These are phyloP conservation scores for Dilophus febrilis DNA, from an alignment of 2,888 invertebrate species.

Conservation along the genomic window DNA sequence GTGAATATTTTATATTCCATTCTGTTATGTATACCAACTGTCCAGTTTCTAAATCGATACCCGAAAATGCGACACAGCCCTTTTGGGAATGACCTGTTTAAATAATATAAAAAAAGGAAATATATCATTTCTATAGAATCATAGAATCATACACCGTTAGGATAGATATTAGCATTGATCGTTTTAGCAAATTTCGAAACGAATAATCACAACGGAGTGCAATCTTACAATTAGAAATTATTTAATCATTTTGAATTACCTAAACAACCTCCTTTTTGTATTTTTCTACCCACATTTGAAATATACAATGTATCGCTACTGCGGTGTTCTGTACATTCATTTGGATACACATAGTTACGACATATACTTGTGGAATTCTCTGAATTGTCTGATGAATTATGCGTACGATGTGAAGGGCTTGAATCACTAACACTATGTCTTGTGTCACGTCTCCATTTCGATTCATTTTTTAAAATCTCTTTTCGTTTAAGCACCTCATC, in stretches of 20 bases:
- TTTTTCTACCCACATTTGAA: conserved; percentile 38
- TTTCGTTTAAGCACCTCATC: conserved; percentile 64
- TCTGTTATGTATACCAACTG: conserved; percentile 56
- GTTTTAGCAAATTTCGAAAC: not conserved
- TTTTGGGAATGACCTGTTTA: conserved; percentile 54
- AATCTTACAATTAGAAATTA: no score
- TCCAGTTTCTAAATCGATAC: conserved; percentile 57
- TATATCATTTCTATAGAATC: not conserved
- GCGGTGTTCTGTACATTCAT: conserved; percentile 33
- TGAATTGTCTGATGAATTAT: conserved; percentile 36
- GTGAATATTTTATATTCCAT: conserved; percentile 44
- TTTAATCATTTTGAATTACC: conserved; percentile 35
- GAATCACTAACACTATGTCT: conserved; percentile 34
- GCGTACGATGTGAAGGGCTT: conserved; percentile 21
- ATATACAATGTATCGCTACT: conserved; percentile 38
- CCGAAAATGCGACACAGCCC: conserved; percentile 57
- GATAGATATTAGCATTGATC: not conserved
- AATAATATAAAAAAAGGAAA: conserved; percentile 10
- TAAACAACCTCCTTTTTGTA: conserved; percentile 60
- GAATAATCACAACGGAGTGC: no score
- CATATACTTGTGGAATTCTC: conserved; percentile 26
- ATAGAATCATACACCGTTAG: no score
- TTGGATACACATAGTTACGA: conserved; percentile 22
- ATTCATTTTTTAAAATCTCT: conserved; percentile 55
- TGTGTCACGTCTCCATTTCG: conserved; percentile 34